A percentile compares a stretch with the other conserved stretches of the same genome.
These are phyloP conservation scores for Polypedilum vanderplanki DNA, from an alignment of 1,140 invertebrate genomes.

Conservation along the genomic window DNA sequence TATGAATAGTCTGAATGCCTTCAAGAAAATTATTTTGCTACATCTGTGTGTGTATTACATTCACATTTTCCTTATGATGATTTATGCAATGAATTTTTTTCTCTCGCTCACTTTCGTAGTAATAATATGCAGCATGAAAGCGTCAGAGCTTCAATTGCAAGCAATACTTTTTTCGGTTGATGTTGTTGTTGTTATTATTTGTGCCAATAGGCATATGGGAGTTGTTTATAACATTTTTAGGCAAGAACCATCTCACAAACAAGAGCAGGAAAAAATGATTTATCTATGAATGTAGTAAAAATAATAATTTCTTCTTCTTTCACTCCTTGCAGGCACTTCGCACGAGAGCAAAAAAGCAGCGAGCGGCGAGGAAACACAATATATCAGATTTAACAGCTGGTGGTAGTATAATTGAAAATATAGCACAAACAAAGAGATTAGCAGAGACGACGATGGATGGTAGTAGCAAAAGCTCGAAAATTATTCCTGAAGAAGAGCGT, in stretches of 20 bases:
- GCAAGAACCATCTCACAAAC: too few species aligned
- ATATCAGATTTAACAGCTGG: conserved; percentile 62
- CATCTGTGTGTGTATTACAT: too few species aligned
- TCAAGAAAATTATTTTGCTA: too few species aligned
- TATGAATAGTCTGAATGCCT: too few species aligned
- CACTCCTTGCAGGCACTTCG: conserved; percentile 52
- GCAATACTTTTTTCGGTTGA: too few species aligned
- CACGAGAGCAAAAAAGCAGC: conserved; percentile 72
- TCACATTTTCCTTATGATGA: conserved; percentile 27
- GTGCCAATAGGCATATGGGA: too few species aligned
- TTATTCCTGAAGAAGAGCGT: conserved; percentile 57
- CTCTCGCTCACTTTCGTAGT: too few species aligned
- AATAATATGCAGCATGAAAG: too few species aligned
- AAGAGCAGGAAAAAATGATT: not conserved
- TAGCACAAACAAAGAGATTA: conserved; percentile 69
- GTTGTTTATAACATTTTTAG: too few species aligned
- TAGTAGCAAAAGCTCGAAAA: conserved; percentile 50
- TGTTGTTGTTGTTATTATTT: too few species aligned
- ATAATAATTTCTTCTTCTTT: not conserved
- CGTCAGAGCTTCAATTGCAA: too few species aligned
- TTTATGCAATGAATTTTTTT: conserved; percentile 23
- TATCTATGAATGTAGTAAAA: not conserved
- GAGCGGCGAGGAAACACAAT: conserved; percentile 64
- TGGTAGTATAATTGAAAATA: conserved; percentile 81
- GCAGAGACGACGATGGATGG: conserved; percentile 72